phyloP scores from a whole-genome alignment of 2,797 vertebrate genomes.

The Ctenosaura bakeri region DNA sequence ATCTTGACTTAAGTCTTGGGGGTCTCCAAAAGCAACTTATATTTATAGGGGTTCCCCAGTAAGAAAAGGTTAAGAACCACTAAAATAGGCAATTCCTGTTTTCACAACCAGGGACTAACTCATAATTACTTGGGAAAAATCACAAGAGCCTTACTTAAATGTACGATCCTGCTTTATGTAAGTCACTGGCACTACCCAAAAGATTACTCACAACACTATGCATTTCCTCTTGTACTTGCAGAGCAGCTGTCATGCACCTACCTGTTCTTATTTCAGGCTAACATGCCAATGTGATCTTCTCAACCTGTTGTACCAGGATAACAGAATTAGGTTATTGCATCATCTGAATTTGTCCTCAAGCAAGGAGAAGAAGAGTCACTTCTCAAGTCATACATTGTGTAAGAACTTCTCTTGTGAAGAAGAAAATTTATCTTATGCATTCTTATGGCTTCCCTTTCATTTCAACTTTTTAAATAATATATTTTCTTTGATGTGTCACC shows the following conservation, averaged over 20 bases:
- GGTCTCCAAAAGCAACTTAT: no score
- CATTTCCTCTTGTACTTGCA: neutral
- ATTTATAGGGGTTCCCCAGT: no score
- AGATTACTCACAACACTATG: neutral
- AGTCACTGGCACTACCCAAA: neutral
- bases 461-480: neutral
- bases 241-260: neutral
- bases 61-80: no score
- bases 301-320: neutral
- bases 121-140: conserved; percentile 9
- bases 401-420: neutral
- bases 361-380: neutral
- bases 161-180: neutral
- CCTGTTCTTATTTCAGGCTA: neutral
- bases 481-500: neutral
- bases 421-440: neutral
- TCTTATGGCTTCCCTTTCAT: neutral
- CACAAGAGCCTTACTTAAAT: neutral
- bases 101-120: neutral
- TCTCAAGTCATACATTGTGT: neutral
- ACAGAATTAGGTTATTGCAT: neutral
- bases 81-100: neutral
- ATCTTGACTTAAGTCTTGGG: no score
- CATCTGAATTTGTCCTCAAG: neutral
- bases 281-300: neutral